A percentile compares a stretch with the other conserved stretches of the same genome.
These are phyloP conservation scores for Stomatorhinus walkeri DNA, from an alignment of 2,797 vertebrate genomes.

Conservation along the genomic window DNA sequence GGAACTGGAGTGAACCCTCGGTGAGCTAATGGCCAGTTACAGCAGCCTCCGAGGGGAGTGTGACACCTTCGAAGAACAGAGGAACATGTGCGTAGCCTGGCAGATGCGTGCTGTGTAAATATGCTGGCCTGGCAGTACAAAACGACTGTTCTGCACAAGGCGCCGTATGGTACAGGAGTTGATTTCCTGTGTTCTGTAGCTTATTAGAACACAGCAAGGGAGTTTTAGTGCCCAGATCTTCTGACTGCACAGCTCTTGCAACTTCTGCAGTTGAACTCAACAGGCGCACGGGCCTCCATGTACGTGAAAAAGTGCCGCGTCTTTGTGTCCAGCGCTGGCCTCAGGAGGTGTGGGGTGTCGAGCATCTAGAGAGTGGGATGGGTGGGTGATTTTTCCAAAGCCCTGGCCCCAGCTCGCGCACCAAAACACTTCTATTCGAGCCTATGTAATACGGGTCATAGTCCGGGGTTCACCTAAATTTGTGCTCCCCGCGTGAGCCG, in stretches of 20 bases:
- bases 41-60: conserved; percentile 7
- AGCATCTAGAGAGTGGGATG: background rate
- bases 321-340: background rate
- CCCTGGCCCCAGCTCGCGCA: background rate
- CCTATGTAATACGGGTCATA: background rate
- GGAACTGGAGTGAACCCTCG: background rate
- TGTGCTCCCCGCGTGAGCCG: conserved; percentile 36
- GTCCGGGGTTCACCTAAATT: conserved; percentile 37
- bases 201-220: background rate
- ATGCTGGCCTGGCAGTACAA: conserved; percentile 10
- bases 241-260: background rate
- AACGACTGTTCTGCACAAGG: background rate
- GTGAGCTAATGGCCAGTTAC: background rate
- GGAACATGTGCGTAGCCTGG: background rate
- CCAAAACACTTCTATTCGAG: background rate
- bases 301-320: background rate
- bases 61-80: conserved; percentile 10
- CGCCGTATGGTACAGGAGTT: conserved; percentile 5
- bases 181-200: conserved; percentile 6
- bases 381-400: background rate
- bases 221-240: background rate
- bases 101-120: conserved; percentile 4
- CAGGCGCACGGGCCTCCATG: background rate
- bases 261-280: background rate
- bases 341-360: background rate